Conservation (phyloP, 2,113 vertebrate species). For the Labeo rohita region DNA sequence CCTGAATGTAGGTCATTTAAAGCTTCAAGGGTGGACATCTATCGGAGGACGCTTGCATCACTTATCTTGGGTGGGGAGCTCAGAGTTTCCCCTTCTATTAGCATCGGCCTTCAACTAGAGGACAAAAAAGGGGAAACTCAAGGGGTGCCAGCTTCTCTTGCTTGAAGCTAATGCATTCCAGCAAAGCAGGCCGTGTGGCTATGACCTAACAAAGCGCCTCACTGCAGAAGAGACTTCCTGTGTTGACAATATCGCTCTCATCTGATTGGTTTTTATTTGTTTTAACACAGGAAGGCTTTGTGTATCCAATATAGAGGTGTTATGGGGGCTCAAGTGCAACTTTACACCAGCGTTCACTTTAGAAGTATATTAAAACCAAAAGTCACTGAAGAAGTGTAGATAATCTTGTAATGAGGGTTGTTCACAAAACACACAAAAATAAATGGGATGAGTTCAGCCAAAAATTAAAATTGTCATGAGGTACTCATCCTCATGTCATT, state of each 20-base stretch:
- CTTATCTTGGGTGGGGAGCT: conserved; percentile 70
- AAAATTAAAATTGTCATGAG: background rate
- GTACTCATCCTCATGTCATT: background rate
- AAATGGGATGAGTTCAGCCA: background rate
- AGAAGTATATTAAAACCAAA: background rate
- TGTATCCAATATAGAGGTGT: conserved; percentile 44
- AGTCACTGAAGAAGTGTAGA: background rate
- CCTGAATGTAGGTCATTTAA: background rate
- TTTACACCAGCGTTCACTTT: background rate
- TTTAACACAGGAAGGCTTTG: conserved; percentile 51
- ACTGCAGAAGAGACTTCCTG: conserved; percentile 41
- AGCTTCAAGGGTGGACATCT: conserved; percentile 34
- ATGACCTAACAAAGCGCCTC: conserved; percentile 5
- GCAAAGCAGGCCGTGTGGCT: conserved; percentile 21
- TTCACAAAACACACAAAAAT: background rate
- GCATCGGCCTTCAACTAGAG: background rate
- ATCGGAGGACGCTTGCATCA: conserved; percentile 54
- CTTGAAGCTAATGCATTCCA: conserved; percentile 26
- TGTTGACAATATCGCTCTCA: conserved; percentile 53
- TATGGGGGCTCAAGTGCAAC: conserved; percentile 12
- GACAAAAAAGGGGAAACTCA: background rate
- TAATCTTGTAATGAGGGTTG: background rate
- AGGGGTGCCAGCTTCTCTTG: background rate
- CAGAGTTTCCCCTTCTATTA: background rate
- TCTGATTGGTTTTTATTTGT: conserved; percentile 49